phyloP scores from a whole-genome alignment of 2,888 invertebrate species.

The Xestia ashworthii region DNA sequence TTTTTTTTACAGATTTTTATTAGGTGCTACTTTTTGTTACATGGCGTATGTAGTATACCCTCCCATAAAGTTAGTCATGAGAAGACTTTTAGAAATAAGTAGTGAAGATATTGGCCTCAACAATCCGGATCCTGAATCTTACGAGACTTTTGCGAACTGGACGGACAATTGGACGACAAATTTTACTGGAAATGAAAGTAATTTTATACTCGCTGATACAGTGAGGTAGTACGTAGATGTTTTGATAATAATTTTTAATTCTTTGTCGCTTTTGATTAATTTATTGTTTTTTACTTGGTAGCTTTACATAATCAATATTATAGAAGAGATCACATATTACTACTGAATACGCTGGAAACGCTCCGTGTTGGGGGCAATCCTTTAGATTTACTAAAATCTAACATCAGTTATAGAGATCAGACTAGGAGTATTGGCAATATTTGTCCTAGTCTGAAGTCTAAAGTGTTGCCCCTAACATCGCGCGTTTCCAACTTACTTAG shows the following conservation, averaged over 20 bases:
- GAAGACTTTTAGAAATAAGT: conserved; percentile 12
- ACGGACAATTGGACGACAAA: conserved; percentile 27
- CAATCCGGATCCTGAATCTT: conserved; percentile 14
- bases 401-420: too few relatives aligned
- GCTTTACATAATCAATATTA: background rate
- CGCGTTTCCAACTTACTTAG: too few relatives aligned
- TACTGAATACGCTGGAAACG: too few relatives aligned
- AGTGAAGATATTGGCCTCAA: conserved; percentile 4
- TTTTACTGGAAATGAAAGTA: conserved; percentile 10
- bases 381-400: too few relatives aligned
- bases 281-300: background rate
- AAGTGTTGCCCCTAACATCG: too few relatives aligned
- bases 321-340: background rate
- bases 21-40: conserved; percentile 71
- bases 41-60: conserved; percentile 69
- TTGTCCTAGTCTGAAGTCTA: too few relatives aligned
- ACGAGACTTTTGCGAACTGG: conserved; percentile 40
- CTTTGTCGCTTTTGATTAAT: background rate
- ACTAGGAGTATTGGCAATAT: too few relatives aligned
- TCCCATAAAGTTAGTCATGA: conserved; percentile 32
- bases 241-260: background rate
- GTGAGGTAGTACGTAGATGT: background rate
- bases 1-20: conserved; percentile 70
- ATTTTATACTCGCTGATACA: background rate
- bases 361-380: too few relatives aligned